Percentiles rank a stretch among this genome's conserved stretches.
phyloP scores from a whole-genome alignment of 1,140 invertebrate species.

The Lepeophtheirus salmonis region DNA sequence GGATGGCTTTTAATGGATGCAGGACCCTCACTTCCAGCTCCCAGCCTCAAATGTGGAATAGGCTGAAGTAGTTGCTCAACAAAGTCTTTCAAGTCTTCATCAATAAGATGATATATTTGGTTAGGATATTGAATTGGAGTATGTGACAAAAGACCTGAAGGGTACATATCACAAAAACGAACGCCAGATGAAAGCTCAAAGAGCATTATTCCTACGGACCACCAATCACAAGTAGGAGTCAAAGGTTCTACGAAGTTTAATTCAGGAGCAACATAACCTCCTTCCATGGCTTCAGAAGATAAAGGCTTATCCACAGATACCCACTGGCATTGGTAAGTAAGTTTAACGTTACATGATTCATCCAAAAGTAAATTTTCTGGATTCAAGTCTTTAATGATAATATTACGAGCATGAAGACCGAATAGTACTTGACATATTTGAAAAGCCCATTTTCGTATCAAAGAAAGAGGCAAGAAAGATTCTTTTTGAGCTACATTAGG shows the following conservation, averaged over 20 bases:
- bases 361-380: neutral
- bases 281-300: neutral
- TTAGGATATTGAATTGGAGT: neutral
- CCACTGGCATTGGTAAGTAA: constrained; percentile 14
- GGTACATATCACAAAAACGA: neutral
- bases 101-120: neutral
- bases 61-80: neutral
- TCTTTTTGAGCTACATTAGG: neutral
- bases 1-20: neutral
- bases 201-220: constrained; percentile 9
- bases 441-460: neutral
- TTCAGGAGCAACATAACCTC: constrained; percentile 2
- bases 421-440: constrained; percentile 3
- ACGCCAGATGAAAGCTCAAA: neutral
- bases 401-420: neutral
- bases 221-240: constrained; percentile 1
- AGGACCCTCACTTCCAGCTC: neutral
- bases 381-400: constrained; percentile 7
- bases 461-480: neutral
- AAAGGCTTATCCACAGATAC: neutral
- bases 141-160: neutral
- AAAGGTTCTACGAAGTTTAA: neutral
- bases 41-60: neutral
- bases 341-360: neutral
- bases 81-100: neutral